Evolutionary conservation across 1,140 invertebrate species (phyloP).

Genomic region (Calosoma granatense): DNA sequence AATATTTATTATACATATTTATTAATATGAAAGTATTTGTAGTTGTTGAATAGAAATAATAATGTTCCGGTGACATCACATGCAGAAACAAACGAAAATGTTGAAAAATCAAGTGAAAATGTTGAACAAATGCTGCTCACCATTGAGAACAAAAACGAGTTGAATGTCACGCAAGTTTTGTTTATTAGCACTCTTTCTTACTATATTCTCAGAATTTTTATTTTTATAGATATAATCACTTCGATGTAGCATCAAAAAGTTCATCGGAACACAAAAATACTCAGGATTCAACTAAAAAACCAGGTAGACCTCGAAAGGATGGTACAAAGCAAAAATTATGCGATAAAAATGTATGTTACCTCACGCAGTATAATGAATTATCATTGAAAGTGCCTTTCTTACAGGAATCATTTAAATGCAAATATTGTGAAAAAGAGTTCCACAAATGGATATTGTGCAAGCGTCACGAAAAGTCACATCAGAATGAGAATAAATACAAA

Average conservation of each 20-base stretch:
- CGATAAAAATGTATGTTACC: not conserved
- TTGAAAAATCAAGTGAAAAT: not conserved
- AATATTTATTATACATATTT: not conserved
- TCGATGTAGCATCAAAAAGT: not conserved
- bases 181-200: not conserved
- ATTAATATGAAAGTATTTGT: not conserved
- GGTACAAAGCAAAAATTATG: not conserved
- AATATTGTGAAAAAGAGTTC: constrained; percentile 45
- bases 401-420: constrained; percentile 40
- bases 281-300: constrained; percentile 7
- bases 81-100: not conserved
- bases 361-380: not conserved
- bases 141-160: not conserved
- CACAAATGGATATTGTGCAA: constrained; percentile 40
- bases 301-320: constrained; percentile 27
- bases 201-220: not conserved
- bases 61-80: not conserved
- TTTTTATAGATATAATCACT: not conserved
- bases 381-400: constrained; percentile 2
- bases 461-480: constrained; percentile 46
- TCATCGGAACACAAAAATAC: not conserved
- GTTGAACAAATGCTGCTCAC: not conserved
- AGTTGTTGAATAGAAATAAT: not conserved
- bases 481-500: constrained; percentile 50
- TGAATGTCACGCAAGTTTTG: not conserved